Evolutionary conservation across 1,140 invertebrate genomes (phyloP), one percentile per base, ranked within the genome.

Genomic region (Microplitis demolitor): DNA sequence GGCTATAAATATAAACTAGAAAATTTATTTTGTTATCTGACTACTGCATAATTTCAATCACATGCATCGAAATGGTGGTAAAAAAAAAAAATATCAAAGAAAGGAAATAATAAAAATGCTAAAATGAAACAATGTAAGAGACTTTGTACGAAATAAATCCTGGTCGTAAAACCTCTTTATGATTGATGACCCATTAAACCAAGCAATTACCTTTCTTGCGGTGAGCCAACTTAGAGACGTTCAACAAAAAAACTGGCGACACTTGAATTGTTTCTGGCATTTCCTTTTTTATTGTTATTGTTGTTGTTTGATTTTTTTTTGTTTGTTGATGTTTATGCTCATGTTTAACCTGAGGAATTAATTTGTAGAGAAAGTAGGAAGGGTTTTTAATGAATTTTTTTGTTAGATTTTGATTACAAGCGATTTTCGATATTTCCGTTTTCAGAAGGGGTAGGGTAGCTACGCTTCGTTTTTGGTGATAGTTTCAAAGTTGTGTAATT

Each of bases 181-280:
- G 74, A 76, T 76, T 76, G 72, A 76, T 71, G 74, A 76, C 50
- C 74, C 74, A 73, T 76, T 76, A 76, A 69, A 53, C 58, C 35
- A 76, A 62, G 74, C 74, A 76, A 76, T 76, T 76, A 76, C 72
- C 66, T 24, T 50, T 50, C 58, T 63, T 73, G 72, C 51, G 66
- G 69, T 76, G 69, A 76, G 66, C 69, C 74, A 76, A 76, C 72
- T 58, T 45, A 76, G 74, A 54, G 66, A 73, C 62, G 11, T 3
- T 67, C 39, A 66, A 37, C 24, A 69, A 69, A 39, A 53, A 50
- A 45, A 50, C 61, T 66, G 71, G 71, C 64, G 71, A 72, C 68
- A 72, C 69, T 31, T 74, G 67, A 68, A 74, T 69, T 73, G 56
- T 71, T 72, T 72, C 54, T 16, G 31, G 11, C 33, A 39, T 67